Base-by-base conservation (phyloP, 2,888 invertebrate species). In the Alcis repandata region DNA sequence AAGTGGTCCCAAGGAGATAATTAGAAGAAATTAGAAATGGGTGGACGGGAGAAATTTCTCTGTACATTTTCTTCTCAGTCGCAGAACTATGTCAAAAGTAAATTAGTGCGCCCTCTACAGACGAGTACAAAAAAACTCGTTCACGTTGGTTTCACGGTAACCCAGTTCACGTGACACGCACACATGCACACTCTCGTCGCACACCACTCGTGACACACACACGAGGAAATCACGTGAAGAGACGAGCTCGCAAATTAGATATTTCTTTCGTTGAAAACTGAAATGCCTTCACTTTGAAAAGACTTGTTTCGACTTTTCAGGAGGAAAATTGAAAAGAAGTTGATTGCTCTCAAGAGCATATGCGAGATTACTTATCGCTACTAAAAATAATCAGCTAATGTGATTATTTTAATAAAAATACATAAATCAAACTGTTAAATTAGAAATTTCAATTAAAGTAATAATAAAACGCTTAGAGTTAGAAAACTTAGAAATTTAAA, bases 121-220 rank as follows among this genome's bases (percentile, higher is more conserved):
- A 22, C 11, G 19, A 58, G 45, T 48, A 27, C 22, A 60, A 61
- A 66, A 27, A 62, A 60, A 76, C 62, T 74, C 77, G 75, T 79
- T 75, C 75, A 70, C 75, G 63, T 64, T 52, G 69, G 69, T 77
- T n/a, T 70, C 74, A 72, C 65, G 65, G 73, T 79, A 83, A 82
- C 84, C 85, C 67, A 83, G 83, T 84, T 83, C 75, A 59, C 57
- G 72, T 58, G 22, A 43, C n/a, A n/a, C 20, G 48, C 57, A 45
- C 56, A 51, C 36, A 45, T 17, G 17, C 36, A 51, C 13, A 41
- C 13, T n/a, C n/a, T n/a, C 13, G 20, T n/a, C n/a, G n/a, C n/a
- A n/a, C n/a, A n/a, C n/a, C 48, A 32, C 15, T 49, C 32, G 15
- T 49, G 15, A 22, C 27, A 40, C 19, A 27, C 43, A 27, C 20